These are phyloP conservation scores for Ennomos fuscantarius DNA, from an alignment of 2,888 invertebrate genomes.

Conservation along the genomic window DNA sequence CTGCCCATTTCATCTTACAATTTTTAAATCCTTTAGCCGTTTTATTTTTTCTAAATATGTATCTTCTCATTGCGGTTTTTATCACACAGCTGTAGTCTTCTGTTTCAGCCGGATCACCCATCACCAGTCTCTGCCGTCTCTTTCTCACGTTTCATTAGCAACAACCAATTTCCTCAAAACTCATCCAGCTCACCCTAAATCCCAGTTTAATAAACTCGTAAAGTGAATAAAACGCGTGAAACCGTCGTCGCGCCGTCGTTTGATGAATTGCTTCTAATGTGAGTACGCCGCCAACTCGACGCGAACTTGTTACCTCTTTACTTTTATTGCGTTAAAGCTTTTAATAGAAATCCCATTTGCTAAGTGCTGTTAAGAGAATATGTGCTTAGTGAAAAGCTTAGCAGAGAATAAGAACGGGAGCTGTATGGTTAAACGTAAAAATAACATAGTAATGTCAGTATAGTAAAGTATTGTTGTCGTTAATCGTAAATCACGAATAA, in stretches of 20 bases:
- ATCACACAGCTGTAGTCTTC: no score
- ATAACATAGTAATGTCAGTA: no score
- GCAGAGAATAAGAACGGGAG: no score
- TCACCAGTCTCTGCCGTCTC: neutral
- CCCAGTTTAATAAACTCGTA: conserved; percentile 24
- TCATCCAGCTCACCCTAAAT: conserved; percentile 5
- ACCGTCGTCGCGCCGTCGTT: conserved; percentile 58
- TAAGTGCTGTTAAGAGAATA: conserved; percentile 15
- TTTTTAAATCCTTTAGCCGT: no score
- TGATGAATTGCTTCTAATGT: conserved; percentile 74
- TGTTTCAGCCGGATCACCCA: no score
- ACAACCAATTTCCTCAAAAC: neutral
- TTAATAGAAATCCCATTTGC: conserved; percentile 24
- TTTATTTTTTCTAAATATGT: no score
- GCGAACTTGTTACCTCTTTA: conserved; percentile 34
- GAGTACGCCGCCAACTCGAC: conserved; percentile 48
- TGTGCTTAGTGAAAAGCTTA: neutral
- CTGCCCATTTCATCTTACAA: no score
- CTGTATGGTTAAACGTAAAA: no score
- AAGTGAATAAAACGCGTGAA: conserved; percentile 66
- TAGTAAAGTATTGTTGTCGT: no score
- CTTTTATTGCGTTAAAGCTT: conserved; percentile 31
- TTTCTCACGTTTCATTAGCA: neutral
- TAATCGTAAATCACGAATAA: no score
- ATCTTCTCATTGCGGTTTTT: no score